A percentile compares a stretch with the other conserved stretches of the same genome.
These are phyloP conservation scores for Patagioenas fasciata DNA, from an alignment of 2,113 vertebrate species.

Conservation along the genomic window DNA sequence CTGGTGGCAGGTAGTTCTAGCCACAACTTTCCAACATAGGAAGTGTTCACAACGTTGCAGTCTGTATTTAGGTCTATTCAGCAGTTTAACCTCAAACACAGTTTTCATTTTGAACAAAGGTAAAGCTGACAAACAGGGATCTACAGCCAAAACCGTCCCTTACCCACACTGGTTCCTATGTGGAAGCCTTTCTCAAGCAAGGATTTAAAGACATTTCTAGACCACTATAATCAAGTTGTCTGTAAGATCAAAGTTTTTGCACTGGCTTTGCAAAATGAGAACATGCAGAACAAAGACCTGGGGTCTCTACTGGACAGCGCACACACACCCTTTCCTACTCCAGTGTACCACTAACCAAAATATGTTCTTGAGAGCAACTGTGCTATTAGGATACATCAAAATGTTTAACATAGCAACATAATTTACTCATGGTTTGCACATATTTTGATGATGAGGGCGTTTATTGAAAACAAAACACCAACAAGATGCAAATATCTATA, in stretches of 20 bases:
- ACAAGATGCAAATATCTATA: neutral
- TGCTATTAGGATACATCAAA: neutral
- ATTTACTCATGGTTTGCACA: neutral
- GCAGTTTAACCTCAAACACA: neutral
- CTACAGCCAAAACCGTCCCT: neutral
- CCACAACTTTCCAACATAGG: neutral
- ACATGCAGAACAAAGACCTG: neutral
- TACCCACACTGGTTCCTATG: neutral
- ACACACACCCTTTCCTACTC: neutral
- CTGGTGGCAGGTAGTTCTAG: neutral
- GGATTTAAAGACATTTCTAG: neutral
- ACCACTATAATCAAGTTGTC: neutral
- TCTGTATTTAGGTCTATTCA: neutral
- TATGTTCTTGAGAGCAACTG: neutral
- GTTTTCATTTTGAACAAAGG: neutral
- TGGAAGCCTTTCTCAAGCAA: neutral
- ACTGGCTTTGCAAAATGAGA: accelerated
- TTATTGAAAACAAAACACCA: neutral
- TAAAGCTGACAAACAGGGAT: neutral
- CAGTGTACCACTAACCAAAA: neutral
- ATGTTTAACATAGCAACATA: neutral
- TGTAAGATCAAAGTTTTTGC: neutral
- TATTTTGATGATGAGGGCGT: neutral
- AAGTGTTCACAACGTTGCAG: neutral
- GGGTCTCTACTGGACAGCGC: neutral